These are phyloP conservation scores for Larimichthys polyactis DNA, from an alignment of 2,113 vertebrate genomes.

Conservation along the genomic window DNA sequence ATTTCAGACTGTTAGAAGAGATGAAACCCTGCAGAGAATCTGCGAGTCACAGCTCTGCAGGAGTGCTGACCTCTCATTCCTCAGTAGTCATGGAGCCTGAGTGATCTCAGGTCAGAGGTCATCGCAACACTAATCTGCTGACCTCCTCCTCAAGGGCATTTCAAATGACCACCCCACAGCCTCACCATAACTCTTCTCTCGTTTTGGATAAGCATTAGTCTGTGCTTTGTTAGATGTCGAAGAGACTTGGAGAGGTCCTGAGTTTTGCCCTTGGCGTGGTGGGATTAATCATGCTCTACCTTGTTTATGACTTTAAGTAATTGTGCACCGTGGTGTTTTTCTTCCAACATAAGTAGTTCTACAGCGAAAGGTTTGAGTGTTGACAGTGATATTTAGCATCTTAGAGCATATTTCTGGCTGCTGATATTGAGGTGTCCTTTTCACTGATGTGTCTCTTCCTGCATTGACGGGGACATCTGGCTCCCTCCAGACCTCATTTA, in stretches of 20 bases:
- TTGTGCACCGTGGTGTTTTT: neutral
- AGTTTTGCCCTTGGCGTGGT: conserved; percentile 23
- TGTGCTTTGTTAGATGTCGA: conserved; percentile 48
- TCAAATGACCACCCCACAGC: conserved; percentile 63
- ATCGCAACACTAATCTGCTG: conserved; percentile 70
- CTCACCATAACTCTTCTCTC: conserved; percentile 56
- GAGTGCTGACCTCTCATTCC: conserved; percentile 70
- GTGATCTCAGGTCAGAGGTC: conserved; percentile 66
- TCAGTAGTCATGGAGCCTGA: conserved; percentile 68
- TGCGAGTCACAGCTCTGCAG: conserved; percentile 46
- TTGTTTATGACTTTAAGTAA: neutral
- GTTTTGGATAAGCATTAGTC: conserved; percentile 32
- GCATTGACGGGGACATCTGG: conserved; percentile 50
- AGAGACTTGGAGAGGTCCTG: neutral
- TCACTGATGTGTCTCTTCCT: conserved; percentile 20
- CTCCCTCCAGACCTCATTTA: conserved; percentile 55
- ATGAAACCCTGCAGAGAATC: conserved; percentile 34
- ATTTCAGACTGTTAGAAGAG: conserved; percentile 21
- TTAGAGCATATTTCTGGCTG: neutral
- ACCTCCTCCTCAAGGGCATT: conserved; percentile 73
- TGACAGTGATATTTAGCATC: neutral
- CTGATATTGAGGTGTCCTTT: conserved; percentile 1
- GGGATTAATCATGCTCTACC: conserved; percentile 1
- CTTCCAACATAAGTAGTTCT: neutral
- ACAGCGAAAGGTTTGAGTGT: neutral